Evolutionary conservation across 2,888 invertebrate genomes (phyloP), one percentile per base, ranked within the genome.

Genomic region (Enchytraeus crypticus): DNA sequence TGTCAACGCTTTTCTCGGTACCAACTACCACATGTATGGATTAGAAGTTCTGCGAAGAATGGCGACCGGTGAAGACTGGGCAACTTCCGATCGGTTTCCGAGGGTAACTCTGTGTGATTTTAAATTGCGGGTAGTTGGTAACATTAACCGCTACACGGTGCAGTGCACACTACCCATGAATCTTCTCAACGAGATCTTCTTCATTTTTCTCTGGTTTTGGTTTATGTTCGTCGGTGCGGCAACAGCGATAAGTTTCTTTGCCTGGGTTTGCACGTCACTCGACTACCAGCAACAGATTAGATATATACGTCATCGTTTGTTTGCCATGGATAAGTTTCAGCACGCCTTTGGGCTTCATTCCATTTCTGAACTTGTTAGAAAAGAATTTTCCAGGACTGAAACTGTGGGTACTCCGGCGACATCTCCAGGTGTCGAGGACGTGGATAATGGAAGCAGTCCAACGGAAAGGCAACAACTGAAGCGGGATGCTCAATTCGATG

Each of bases 1-100:
- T 59, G 72, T 82, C 54, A 81, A 82, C 70, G 74, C 74, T 61
- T 82, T 82, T 64, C 74, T 82, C 26, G 47, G 57, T 18, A 76
- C 75, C 43, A 57, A 64, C 57, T 64, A 62, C 60, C 46, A 56
- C 43, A 45, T 64, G 58, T 64, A 63, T 46, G 61, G 61, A 18
- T 58, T 61, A 30, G 79, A 60, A 23, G 63, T 63, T 8, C 23
- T 63, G 47, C 21, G 26, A 32, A 61, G 53, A 29, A 32, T 63
- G 47, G 8, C 57, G 30, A 18, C 23, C 3, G 45, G 51, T 5
- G 53, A 57, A 21, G 29, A 58, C 26, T 63, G 63, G 63, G 57
- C 57, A 11, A 63, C 60, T 2, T 63, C 63, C 8, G 43, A 63
- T n/a, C 23, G 63, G 8, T 63, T 63, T 51, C 63, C 63, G 18